A percentile compares a stretch with the other conserved stretches of the same genome.
These are phyloP conservation scores for Antheraea assamensis DNA, from an alignment of 2,888 invertebrate genomes.

Conservation along the genomic window DNA sequence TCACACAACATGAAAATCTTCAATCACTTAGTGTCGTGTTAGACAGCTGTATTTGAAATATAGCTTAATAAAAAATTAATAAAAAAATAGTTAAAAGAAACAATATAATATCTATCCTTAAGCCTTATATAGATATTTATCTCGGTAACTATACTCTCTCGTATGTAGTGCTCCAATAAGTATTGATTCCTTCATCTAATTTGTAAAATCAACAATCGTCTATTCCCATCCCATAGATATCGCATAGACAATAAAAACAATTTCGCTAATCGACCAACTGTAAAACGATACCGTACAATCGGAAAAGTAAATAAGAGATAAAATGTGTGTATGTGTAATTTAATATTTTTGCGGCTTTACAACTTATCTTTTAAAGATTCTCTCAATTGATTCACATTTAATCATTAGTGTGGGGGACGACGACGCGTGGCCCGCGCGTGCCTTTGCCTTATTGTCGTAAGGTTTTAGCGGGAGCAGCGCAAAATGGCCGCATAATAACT, in stretches of 20 bases:
- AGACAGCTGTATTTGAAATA: no score
- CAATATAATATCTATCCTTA: background rate
- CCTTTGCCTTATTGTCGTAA: conserved; percentile 58
- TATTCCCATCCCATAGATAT: conserved; percentile 34
- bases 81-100: no score
- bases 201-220: conserved; percentile 46
- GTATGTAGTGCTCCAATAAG: background rate
- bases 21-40: no score
- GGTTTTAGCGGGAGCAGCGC: conserved; percentile 38
- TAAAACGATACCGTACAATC: conserved; percentile 74
- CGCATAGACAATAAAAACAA: conserved; percentile 63
- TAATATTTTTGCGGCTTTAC: conserved; percentile 70
- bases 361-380: conserved; percentile 59
- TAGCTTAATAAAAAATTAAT: no score
- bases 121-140: background rate
- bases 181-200: conserved; percentile 29
- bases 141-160: background rate
- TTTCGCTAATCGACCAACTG: conserved; percentile 50
- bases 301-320: conserved; percentile 77
- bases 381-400: conserved; percentile 65
- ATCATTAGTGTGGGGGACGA: conserved; percentile 48
- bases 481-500: conserved; percentile 20
- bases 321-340: conserved; percentile 58
- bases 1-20: no score
- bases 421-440: conserved; percentile 72